Percentiles rank a stretch among this genome's conserved stretches.
phyloP scores from a whole-genome alignment of 2,888 invertebrate genomes.

The Ptychoptera contaminata region DNA sequence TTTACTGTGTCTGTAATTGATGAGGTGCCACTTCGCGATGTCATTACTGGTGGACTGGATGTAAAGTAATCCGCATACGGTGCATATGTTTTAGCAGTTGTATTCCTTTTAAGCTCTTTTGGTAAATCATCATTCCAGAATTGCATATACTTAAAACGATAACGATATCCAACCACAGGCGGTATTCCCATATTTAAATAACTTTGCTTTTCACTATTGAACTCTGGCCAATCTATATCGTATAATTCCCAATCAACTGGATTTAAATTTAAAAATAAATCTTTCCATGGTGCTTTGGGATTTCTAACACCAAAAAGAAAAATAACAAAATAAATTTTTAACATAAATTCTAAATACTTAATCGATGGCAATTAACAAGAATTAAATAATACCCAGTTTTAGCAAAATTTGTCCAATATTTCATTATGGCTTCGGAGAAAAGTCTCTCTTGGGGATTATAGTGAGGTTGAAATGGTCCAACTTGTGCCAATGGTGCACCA shows the following conservation, averaged over 20 bases:
- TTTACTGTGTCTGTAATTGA: conserved; percentile 22
- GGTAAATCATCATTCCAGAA: conserved; percentile 79
- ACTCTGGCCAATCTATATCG: conserved; percentile 73
- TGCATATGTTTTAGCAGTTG: conserved; percentile 14
- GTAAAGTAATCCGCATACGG: conserved; percentile 10
- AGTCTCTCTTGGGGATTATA: conserved; percentile 64
- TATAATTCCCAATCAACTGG: conserved; percentile 50
- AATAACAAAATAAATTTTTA: neutral
- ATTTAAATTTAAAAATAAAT: conserved; percentile 45
- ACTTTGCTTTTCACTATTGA: conserved; percentile 53
- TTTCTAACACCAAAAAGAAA: conserved; percentile 37
- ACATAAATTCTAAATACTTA: too few species aligned
- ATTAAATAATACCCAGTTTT: conserved; percentile 80
- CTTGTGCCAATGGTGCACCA: conserved; percentile 65
- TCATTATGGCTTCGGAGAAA: conserved; percentile 75
- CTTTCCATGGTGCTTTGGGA: conserved; percentile 56
- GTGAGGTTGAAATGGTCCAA: conserved; percentile 51
- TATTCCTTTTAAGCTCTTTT: conserved; percentile 42
- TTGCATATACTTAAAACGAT: conserved; percentile 58
- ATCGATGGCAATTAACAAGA: too few species aligned
- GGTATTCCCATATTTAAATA: conserved; percentile 69
- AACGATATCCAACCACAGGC: conserved; percentile 54
- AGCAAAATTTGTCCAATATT: conserved; percentile 80
- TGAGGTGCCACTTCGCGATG: conserved; percentile 19
- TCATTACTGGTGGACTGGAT: conserved; percentile 14